phyloP scores from a whole-genome alignment of 1,140 invertebrate genomes.

The Zaprionus lachaisei region DNA sequence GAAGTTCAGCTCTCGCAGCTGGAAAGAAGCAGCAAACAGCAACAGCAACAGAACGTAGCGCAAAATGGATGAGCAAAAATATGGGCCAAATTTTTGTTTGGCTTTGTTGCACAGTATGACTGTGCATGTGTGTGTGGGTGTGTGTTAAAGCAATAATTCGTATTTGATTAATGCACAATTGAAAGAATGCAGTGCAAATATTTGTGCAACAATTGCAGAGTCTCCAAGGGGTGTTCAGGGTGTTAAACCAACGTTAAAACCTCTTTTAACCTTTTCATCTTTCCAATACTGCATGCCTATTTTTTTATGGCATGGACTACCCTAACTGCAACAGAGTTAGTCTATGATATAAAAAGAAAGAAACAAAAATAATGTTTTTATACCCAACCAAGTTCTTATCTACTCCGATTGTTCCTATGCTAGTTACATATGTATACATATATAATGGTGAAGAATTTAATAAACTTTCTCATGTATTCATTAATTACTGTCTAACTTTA shows the following conservation, averaged over 20 bases:
- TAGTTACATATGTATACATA: too few species aligned
- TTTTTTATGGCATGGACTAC: not conserved
- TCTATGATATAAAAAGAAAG: too few species aligned
- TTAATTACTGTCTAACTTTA: too few species aligned
- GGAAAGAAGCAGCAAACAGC: conserved; percentile 36
- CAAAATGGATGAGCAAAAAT: conserved; percentile 53
- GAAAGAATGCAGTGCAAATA: not conserved
- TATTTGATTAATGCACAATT: not conserved
- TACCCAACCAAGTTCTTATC: too few species aligned
- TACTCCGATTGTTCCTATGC: too few species aligned
- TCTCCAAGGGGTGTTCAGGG: too few species aligned
- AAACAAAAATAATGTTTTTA: too few species aligned
- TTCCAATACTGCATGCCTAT: too few species aligned
- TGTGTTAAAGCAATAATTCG: conserved; percentile 3
- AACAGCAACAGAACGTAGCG: conserved; percentile 10
- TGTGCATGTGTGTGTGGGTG: not conserved
- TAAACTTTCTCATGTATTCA: too few species aligned
- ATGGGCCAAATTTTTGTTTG: conserved; percentile 59
- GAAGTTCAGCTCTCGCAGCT: conserved; percentile 36
- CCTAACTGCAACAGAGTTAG: not conserved
- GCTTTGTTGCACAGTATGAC: conserved; percentile 13
- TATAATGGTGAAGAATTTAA: too few species aligned
- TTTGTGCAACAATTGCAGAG: not conserved
- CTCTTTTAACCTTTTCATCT: too few species aligned
- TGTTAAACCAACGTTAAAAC: too few species aligned